Percentiles rank a stretch among this genome's conserved stretches.
phyloP scores from a whole-genome alignment of 2,797 vertebrate species.

The Gallinago nigripennis region DNA sequence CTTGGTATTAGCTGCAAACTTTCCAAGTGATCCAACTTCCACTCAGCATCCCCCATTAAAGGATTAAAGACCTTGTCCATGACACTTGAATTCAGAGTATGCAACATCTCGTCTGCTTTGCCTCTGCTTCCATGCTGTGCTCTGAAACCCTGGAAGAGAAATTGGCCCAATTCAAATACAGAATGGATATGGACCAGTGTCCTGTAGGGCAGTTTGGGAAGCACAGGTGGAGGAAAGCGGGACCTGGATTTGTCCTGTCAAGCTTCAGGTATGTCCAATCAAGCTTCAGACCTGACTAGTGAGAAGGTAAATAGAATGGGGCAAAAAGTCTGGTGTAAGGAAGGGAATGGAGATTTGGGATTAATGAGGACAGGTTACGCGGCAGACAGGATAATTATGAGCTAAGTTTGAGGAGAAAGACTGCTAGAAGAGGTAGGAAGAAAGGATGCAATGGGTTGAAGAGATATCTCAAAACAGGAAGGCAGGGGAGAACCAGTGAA shows the following conservation, averaged over 20 bases:
- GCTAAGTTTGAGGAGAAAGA: not conserved
- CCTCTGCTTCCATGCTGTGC: not conserved
- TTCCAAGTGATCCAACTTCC: not conserved
- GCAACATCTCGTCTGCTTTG: not conserved
- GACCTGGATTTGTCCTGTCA: not conserved
- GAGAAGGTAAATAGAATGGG: not conserved
- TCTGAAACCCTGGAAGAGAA: not conserved
- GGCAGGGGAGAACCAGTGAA: not conserved
- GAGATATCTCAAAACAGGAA: not conserved
- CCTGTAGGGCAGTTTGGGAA: not conserved
- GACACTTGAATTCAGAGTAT: not conserved
- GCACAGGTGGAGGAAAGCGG: not conserved
- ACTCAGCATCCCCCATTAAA: not conserved
- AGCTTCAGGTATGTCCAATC: not conserved
- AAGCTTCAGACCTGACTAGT: not conserved
- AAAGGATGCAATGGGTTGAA: not conserved
- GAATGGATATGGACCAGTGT: not conserved
- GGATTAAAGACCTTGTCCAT: not conserved
- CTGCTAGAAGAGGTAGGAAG: not conserved
- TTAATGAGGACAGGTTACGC: not conserved
- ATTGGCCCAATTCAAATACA: fast-evolving
- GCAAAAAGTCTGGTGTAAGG: not conserved
- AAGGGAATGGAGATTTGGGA: not conserved
- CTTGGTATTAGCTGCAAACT: not conserved
- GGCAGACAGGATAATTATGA: not conserved